phyloP scores from a whole-genome alignment of 53 echinoderm and acorn worm genomes.

The Temnopleurus reevesii region DNA sequence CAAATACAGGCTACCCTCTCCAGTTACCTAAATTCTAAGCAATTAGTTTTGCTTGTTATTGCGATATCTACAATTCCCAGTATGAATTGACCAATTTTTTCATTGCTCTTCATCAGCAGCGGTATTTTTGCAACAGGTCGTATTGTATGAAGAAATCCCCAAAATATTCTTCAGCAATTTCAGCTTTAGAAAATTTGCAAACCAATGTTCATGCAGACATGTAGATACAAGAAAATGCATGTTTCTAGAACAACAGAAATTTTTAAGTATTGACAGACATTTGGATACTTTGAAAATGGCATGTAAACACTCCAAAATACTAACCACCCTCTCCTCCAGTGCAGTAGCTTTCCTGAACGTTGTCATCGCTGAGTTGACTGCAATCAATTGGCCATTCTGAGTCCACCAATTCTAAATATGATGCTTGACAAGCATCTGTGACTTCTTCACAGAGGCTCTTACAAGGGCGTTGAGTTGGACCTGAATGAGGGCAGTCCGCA shows the following conservation, averaged over 20 bases:
- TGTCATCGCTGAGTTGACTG: background rate
- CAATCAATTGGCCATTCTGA: constrained; percentile 28
- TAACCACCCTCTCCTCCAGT: constrained; percentile 15
- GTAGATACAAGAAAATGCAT: background rate
- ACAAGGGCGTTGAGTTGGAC: constrained; percentile 48
- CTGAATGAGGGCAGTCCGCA: constrained; percentile 57
- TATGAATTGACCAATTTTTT: too few relatives aligned
- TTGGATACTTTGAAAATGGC: background rate
- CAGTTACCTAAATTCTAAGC: too few relatives aligned
- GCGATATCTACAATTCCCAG: too few relatives aligned
- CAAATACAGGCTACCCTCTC: too few relatives aligned
- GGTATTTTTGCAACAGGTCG: too few relatives aligned
- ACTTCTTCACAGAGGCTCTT: constrained; percentile 56
- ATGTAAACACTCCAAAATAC: background rate
- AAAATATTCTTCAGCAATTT: too few relatives aligned
- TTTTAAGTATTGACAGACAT: background rate
- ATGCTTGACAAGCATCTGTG: constrained; percentile 9
- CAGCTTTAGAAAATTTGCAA: too few relatives aligned
- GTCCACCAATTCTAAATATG: background rate
- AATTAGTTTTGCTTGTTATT: too few relatives aligned
- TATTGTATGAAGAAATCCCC: too few relatives aligned
- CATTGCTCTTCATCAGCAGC: too few relatives aligned
- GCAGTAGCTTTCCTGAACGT: background rate
- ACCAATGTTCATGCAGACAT: too few relatives aligned
- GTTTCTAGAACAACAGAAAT: too few relatives aligned